phyloP scores from a whole-genome alignment of 2,888 invertebrate genomes.

The Sinotaia quadrata region DNA sequence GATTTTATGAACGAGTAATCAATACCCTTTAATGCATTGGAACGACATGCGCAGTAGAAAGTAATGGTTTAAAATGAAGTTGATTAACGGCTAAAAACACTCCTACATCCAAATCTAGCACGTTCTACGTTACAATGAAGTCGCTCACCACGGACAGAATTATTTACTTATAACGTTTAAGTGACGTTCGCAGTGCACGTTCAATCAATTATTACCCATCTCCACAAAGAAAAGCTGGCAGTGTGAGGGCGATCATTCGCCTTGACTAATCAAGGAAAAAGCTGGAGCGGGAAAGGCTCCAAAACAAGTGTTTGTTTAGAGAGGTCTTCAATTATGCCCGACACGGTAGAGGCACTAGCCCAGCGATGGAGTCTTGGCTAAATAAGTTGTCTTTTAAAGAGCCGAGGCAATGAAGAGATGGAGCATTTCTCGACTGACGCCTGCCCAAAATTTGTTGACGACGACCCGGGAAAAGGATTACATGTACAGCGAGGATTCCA shows the following conservation, averaged over 20 bases:
- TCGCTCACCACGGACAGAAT: constrained; percentile 16
- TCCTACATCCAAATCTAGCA: too few relatives aligned
- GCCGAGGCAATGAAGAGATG: constrained; percentile 12
- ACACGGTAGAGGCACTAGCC: constrained; percentile 18
- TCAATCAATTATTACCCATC: constrained; percentile 43
- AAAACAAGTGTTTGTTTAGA: constrained; percentile 45
- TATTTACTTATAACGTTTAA: constrained; percentile 47
- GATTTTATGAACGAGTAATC: too few relatives aligned
- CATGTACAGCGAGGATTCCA: constrained; percentile 19
- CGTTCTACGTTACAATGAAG: too few relatives aligned
- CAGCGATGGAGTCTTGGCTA: constrained; percentile 28
- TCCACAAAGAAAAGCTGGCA: constrained; percentile 38
- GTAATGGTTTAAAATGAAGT: too few relatives aligned
- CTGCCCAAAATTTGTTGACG: constrained; percentile 14
- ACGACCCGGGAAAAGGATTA: constrained; percentile 24
- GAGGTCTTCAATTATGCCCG: constrained; percentile 39
- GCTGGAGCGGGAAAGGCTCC: constrained; percentile 34
- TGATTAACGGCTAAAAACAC: too few relatives aligned
- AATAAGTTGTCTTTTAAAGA: constrained; percentile 40
- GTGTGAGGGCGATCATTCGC: constrained; percentile 37
- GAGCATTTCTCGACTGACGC: constrained; percentile 8
- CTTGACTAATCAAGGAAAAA: constrained; percentile 45
- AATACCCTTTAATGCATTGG: too few relatives aligned
- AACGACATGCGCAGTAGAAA: too few relatives aligned
- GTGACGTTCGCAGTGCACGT: constrained; percentile 35